Evolutionary conservation across 2,888 invertebrate genomes (phyloP), one percentile per base, ranked within the genome.

Genomic region (Thalpophila matura): DNA sequence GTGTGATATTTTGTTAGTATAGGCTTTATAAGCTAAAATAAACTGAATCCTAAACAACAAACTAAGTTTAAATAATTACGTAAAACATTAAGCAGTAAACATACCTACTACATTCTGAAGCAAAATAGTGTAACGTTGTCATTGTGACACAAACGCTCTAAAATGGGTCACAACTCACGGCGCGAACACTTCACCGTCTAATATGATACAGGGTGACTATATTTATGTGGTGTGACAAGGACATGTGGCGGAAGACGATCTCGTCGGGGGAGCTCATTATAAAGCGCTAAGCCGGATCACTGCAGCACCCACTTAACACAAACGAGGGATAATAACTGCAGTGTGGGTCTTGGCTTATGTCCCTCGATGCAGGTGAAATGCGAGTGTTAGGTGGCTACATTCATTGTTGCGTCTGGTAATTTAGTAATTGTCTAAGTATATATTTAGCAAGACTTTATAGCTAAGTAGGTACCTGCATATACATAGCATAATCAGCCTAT

Each of bases 251-350:
- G 76, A 83, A 86, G 81, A 73, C 70, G 84, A 86, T 79, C 77
- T 49, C 86, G 82, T 79, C 84, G 71, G 58, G 91, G 88, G 91
- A 91, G 81, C 89, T 91, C 90, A 91, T 91, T 91, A 91, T 88
- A 87, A 89, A 86, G 81, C 80, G 85, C 81, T 86, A 85, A 86
- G 85, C 80, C 62, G 76, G 81, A 80, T 85, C 85, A 83, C 81
- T 81, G 84, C 84, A 78, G 69, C 66, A 53, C 62, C 74, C 76
- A 84, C 83, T 86, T 80, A 78, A 80, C 71, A 77, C 80, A 73
- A 80, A 83, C 79, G 79, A 78, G 74, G 62, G 56, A 49, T 71
- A 77, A 77, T 77, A 80, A 77, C 58, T 74, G 74, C 70, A 77
- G 20, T 33, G 40, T 26, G 56, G 33, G 70, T 51, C 64, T 74